Evolutionary conservation across 2,888 invertebrate genomes (phyloP), one percentile per base, ranked within the genome.

Genomic region (Stenotaenia linearis): DNA sequence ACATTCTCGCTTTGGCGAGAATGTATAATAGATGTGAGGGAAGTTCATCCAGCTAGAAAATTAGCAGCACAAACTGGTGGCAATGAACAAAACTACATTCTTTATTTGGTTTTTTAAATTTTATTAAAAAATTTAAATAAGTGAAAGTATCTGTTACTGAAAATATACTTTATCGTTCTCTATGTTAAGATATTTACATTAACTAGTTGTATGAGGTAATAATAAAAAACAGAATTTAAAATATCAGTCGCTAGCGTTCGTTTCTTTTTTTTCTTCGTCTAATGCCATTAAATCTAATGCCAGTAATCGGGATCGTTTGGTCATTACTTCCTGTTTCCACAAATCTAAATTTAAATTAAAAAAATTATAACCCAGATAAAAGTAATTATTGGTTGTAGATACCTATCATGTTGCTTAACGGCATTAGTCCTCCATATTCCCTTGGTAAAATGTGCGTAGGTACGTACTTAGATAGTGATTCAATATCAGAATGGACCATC

Each of bases 401-500:
- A 93, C 93, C 90, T 82, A 94, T 93, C 93, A 94, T 93, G 84
- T 93, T 91, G 76, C 90, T 89, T 91, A 94, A 91, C 0, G 93
- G 93, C 87, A 93, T 91, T n/a, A 88, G 89, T 9, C 94, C 94
- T 4, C 94, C 94, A 83, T 94, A 94, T 84, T 94, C 94, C 83
- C 91, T 90, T 0, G 94, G 94, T 79, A 95, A 85, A 83, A 95
- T 92, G 80, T 91, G 90, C 28, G 91, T 89, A 85, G 93, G 90
- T 7, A 95, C 89, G 83, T 91, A 90, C 61, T 90, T 89, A 82
- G 90, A 90, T 40, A 95, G 86, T n/a, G 93, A 92, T 7, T 92
- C 91, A 28, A 92, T 85, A 32, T 89, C 90, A 84, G 92, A 91
- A 85, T 94, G 93, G 81, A 94, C 90, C 92, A 82, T 79, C 12